Percentiles rank a stretch among this genome's conserved stretches.
phyloP scores from a whole-genome alignment of 2,113 vertebrate species.

The Tetrax tetrax region DNA sequence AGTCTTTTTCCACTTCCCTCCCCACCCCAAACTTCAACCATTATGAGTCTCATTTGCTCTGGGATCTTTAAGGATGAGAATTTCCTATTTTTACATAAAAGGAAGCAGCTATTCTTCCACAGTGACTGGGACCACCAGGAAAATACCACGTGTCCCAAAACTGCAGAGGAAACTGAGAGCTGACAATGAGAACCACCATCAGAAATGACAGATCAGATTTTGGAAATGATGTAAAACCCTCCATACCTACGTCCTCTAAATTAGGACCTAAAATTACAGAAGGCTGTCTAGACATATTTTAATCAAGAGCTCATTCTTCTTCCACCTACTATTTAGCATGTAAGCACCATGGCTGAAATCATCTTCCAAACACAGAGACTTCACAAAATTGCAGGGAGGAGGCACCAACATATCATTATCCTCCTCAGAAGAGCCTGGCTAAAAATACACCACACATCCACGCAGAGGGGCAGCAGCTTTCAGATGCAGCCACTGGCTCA shows the following conservation, averaged over 20 bases:
- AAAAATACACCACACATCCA: slow-evolving; percentile 2
- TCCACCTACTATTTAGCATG: background rate
- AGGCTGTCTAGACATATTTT: slow-evolving; percentile 10
- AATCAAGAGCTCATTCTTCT: slow-evolving; percentile 43
- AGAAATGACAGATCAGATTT: background rate
- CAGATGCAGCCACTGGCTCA: background rate
- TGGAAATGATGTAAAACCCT: background rate
- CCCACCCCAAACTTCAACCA: background rate
- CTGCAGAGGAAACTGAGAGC: background rate
- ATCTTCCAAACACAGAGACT: background rate
- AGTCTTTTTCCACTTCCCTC: background rate
- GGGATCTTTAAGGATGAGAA: background rate
- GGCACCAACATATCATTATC: slow-evolving; percentile 10
- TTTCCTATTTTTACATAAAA: background rate
- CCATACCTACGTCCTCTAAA: background rate
- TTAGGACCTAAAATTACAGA: background rate
- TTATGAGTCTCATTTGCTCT: background rate
- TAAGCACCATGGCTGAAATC: slow-evolving; percentile 13
- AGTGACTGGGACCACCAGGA: background rate
- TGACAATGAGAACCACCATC: background rate
- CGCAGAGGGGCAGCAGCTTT: background rate
- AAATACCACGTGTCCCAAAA: background rate
- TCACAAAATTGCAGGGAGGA: slow-evolving; percentile 47
- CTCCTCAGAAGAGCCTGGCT: background rate
- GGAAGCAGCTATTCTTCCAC: background rate